Base-by-base conservation (phyloP, 2,797 vertebrate genomes). In the Clamator glandarius region DNA sequence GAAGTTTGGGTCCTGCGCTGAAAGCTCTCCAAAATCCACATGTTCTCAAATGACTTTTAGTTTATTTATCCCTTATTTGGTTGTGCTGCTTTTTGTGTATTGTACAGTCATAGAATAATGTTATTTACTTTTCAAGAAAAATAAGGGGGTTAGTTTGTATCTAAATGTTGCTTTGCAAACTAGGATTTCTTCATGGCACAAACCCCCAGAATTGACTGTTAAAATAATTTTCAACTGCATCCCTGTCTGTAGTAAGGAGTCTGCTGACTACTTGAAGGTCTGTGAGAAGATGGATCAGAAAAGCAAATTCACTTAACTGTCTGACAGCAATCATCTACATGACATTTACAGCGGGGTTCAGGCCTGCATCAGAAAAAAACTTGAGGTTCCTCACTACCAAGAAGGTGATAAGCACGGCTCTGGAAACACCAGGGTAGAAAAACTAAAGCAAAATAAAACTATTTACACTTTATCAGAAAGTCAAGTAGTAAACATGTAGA, bases 251-350 rank as follows among this genome's bases (percentile, higher is more conserved):
- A 76, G 9, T 57, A 46, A n/a, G 3, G 2, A 7, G 11, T 54
- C 28, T 84, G 9, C 46, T 69, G 33, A 12, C 15, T 73, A 17
- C 26, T n/a, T 62, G n/a, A 73, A 79, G 7, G 3, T 57, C 6
- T 68, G 14, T 52, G 39, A 74, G 31, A 81, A 68, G 89, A 24
- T 12, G 13, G 4, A 18, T 14, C 42, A 10, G 8, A 82, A 73
- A 76, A 29, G 12, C 7, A 87, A 66, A 63, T 31, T 73, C 33
- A 36, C 6, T 24, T 18, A 28, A 33, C 2, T 24, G 4, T 51
- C 52, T 25, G 8, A 62, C 24, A 42, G 19, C 4, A 2, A 36
- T 33, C 1, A 0, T n/a, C 29, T 89, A 23, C 0, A 0, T 39
- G 42, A 20, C 26, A 51, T 66, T 46, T 66, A 5, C 23, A 63